A percentile compares a stretch with the other conserved stretches of the same genome.
Evolutionary conservation across 2,113 vertebrate species (phyloP).

Genomic region (Pachypanchax playfairii): DNA sequence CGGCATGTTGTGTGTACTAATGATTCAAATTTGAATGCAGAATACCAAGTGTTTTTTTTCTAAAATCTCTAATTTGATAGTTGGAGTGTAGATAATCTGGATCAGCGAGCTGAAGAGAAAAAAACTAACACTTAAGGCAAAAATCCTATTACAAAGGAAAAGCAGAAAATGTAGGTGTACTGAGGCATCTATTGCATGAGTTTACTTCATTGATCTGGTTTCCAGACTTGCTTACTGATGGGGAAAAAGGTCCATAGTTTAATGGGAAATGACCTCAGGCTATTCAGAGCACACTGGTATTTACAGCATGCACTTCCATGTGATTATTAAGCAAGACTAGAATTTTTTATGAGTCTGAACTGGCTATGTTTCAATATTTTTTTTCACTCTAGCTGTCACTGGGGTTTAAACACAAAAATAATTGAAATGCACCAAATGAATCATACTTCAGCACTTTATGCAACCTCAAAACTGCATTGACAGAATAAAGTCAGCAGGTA

Average conservation of each 20-base stretch:
- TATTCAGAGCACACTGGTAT: slow-evolving; percentile 32
- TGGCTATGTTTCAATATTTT: slow-evolving; percentile 29
- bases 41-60: slow-evolving; percentile 23
- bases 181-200: slow-evolving; percentile 16
- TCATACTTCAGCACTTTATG: slow-evolving; percentile 20
- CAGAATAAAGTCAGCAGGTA: slow-evolving; percentile 32
- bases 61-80: slow-evolving; percentile 2
- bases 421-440: slow-evolving; percentile 20
- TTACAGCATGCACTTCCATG: slow-evolving; percentile 29
- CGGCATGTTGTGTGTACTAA: slow-evolving; percentile 12
- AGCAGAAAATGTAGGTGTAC: slow-evolving; percentile 24
- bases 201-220: slow-evolving; percentile 57
- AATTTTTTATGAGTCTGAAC: slow-evolving; percentile 39
- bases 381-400: slow-evolving; percentile 13
- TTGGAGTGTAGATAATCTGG: neutral
- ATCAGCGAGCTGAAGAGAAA: slow-evolving; percentile 19
- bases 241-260: slow-evolving; percentile 35
- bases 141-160: slow-evolving; percentile 23
- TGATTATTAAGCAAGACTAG: slow-evolving; percentile 31
- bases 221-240: slow-evolving; percentile 39
- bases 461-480: slow-evolving; percentile 14
- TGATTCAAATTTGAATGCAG: slow-evolving; percentile 20
- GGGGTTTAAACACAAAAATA: slow-evolving; percentile 18
- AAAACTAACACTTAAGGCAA: slow-evolving; percentile 5
- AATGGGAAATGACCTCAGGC: slow-evolving; percentile 53